These are phyloP conservation scores for Sinocyclocheilus anshuiensis DNA, from an alignment of 2,113 vertebrate genomes.

Conservation along the genomic window DNA sequence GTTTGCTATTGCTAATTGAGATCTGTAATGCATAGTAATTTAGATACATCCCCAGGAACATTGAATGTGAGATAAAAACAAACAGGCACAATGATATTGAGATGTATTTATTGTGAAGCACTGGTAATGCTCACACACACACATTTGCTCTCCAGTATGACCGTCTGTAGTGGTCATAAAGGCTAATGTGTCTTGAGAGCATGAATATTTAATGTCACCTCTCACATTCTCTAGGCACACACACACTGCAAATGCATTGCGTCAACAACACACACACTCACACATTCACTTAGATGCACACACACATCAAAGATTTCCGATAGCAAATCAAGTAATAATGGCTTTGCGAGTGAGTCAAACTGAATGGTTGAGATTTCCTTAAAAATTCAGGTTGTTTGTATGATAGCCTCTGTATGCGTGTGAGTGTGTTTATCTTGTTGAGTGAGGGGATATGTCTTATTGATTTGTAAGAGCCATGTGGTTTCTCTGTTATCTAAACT, in stretches of 20 bases:
- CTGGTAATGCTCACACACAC: slow-evolving; percentile 1
- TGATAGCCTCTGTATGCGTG: slow-evolving; percentile 32
- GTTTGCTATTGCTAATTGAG: slow-evolving; percentile 6
- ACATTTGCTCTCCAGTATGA: slow-evolving; percentile 53
- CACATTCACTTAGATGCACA: slow-evolving; percentile 23
- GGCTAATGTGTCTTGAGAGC: slow-evolving; percentile 72
- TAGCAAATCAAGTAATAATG: slow-evolving; percentile 19
- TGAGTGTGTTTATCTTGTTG: slow-evolving; percentile 53
- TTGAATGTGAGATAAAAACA: slow-evolving; percentile 22
- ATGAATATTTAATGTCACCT: slow-evolving; percentile 79
- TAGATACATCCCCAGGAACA: slow-evolving; percentile 48
- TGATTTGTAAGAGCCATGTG: slow-evolving; percentile 68
- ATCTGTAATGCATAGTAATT: slow-evolving; percentile 50
- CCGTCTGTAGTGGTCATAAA: slow-evolving; percentile 64
- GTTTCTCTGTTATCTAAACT: slow-evolving; percentile 68
- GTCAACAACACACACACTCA: slow-evolving; percentile 61
- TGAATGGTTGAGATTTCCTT: slow-evolving; percentile 35
- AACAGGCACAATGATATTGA: slow-evolving; percentile 32
- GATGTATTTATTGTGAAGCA: slow-evolving; percentile 20
- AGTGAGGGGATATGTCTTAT: slow-evolving; percentile 74
- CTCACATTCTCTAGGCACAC: slow-evolving; percentile 70
- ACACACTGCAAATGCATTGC: slow-evolving; percentile 72
- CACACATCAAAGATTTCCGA: slow-evolving; percentile 20
- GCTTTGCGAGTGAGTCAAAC: neutral
- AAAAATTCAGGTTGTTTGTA: slow-evolving; percentile 28